These are phyloP conservation scores for Brachirus orientalis DNA, from an alignment of 2,113 vertebrate genomes.

Conservation along the genomic window DNA sequence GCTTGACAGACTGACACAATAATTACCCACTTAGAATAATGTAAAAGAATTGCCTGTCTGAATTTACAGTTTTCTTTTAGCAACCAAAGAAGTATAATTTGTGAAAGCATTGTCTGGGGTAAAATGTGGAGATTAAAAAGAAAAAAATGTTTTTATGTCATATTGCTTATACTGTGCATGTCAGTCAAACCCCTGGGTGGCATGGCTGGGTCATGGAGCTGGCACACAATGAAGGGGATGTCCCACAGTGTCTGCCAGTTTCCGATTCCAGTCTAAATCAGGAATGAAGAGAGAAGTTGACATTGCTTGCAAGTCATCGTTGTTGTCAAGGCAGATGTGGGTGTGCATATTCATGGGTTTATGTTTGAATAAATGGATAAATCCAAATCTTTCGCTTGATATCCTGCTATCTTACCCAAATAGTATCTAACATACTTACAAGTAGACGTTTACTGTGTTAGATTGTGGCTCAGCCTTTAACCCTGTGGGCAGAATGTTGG, in stretches of 20 bases:
- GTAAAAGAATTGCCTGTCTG: background rate
- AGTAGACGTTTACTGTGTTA: background rate
- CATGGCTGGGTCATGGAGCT: slow-evolving; percentile 55
- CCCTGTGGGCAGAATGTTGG: slow-evolving; percentile 7
- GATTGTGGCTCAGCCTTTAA: background rate
- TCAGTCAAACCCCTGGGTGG: slow-evolving; percentile 45
- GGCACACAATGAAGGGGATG: slow-evolving; percentile 63
- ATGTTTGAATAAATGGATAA: background rate
- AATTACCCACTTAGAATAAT: background rate
- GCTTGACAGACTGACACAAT: background rate
- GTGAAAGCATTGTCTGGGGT: background rate
- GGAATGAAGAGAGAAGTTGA: slow-evolving; percentile 56
- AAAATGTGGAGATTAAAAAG: slow-evolving; percentile 6
- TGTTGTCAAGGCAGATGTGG: slow-evolving; percentile 48
- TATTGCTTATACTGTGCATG: slow-evolving; percentile 6
- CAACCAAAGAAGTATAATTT: slow-evolving; percentile 1
- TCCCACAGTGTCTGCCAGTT: slow-evolving; percentile 63
- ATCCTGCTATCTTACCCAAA: slow-evolving; percentile 17
- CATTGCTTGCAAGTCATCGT: slow-evolving; percentile 42
- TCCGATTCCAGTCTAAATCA: slow-evolving; percentile 68
- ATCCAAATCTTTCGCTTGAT: slow-evolving; percentile 24
- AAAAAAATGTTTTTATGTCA: background rate
- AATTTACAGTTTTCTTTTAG: background rate
- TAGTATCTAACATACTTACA: background rate
- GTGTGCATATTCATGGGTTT: background rate